These are phyloP conservation scores for Bufo bufo DNA, from an alignment of 2,113 vertebrate species.

Conservation along the genomic window DNA sequence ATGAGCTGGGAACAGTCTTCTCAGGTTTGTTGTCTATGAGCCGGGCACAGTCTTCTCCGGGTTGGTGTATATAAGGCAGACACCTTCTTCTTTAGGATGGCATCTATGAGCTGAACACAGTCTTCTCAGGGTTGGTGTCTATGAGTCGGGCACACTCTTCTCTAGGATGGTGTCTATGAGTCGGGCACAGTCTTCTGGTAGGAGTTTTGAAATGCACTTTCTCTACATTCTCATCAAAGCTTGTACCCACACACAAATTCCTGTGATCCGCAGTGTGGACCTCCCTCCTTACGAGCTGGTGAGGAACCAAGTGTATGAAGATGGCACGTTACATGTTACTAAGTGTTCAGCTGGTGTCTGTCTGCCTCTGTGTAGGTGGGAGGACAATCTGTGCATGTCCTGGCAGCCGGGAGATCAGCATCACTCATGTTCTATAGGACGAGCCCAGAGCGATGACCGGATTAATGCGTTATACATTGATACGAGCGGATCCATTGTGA, in stretches of 20 bases:
- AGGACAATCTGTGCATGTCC: slow-evolving; percentile 52
- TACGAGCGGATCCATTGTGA: slow-evolving; percentile 6
- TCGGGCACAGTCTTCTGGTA: slow-evolving; percentile 15
- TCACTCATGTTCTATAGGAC: slow-evolving; percentile 21
- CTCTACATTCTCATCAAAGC: slow-evolving; percentile 36
- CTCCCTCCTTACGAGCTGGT: slow-evolving; percentile 24
- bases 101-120: background rate
- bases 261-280: slow-evolving; percentile 2
- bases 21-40: background rate
- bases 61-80: background rate
- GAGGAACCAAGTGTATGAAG: slow-evolving; percentile 33
- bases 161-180: background rate
- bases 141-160: background rate
- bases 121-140: background rate
- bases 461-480: background rate
- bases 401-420: slow-evolving; percentile 20
- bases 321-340: slow-evolving; percentile 46
- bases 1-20: background rate
- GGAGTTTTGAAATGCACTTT: slow-evolving; percentile 56
- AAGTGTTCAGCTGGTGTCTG: slow-evolving; percentile 38
- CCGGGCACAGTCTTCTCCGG: background rate
- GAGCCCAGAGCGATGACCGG: background rate
- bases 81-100: background rate
- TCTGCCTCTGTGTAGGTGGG: slow-evolving; percentile 57
- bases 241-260: slow-evolving; percentile 53